Conservation (phyloP, 2,888 invertebrate genomes). For the Agrotis ipsilon region DNA sequence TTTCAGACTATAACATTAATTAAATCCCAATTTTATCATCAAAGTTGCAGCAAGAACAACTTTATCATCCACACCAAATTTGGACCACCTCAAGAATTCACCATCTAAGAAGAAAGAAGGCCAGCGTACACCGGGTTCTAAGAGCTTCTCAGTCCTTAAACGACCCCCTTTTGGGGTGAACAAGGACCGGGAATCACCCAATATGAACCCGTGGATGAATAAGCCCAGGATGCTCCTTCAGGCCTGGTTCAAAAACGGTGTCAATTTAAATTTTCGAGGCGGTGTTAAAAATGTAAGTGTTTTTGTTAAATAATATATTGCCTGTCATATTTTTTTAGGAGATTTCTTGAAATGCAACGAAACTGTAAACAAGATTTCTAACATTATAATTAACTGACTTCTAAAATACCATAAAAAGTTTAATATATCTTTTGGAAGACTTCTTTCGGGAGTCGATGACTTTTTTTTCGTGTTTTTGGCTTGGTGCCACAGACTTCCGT, state of each 20-base stretch:
- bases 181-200: no score
- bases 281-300: conserved; percentile 23
- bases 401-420: no score
- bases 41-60: conserved; percentile 26
- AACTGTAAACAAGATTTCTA: no score
- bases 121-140: neutral
- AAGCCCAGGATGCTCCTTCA: conserved; percentile 9
- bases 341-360: no score
- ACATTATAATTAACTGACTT: no score
- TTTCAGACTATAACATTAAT: no score
- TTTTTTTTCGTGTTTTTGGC: no score
- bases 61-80: neutral
- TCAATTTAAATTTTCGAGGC: neutral
- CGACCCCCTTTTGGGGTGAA: neutral
- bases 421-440: no score
- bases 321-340: no score
- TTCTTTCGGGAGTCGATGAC: no score
- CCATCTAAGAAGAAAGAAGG: neutral
- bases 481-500: no score
- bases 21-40: neutral
- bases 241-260: neutral
- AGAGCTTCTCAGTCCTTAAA: neutral
- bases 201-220: neutral
- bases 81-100: neutral
- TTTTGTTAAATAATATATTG: neutral